Evolutionary conservation across 2,888 invertebrate genomes (phyloP).

Genomic region (Hemicrepidius hirtus): DNA sequence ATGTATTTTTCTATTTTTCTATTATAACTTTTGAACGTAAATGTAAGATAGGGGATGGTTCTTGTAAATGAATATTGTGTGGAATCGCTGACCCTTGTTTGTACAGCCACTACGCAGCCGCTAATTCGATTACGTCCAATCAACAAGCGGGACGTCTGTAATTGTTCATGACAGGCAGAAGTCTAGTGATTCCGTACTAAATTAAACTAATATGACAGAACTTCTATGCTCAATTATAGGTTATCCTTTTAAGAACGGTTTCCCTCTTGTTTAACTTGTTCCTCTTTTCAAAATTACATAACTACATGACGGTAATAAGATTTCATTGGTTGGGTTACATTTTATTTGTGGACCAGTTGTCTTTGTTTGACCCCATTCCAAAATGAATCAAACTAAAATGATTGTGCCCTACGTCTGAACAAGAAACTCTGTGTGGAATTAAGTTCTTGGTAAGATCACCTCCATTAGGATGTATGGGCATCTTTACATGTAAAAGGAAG

Average conservation of each 20-base stretch:
- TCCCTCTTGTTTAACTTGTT: conserved; percentile 23
- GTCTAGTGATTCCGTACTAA: conserved; percentile 67
- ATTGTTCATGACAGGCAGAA: conserved; percentile 69
- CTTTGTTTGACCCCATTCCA: neutral
- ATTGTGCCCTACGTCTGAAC: too few relatives aligned
- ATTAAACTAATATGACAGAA: conserved; percentile 67
- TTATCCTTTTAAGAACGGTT: conserved; percentile 40
- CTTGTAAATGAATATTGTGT: conserved; percentile 50
- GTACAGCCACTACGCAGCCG: conserved; percentile 69
- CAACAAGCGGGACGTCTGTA: conserved; percentile 69
- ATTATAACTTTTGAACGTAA: conserved; percentile 19
- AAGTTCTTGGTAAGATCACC: too few relatives aligned
- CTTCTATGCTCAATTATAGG: conserved; percentile 64
- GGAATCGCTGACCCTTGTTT: conserved; percentile 69
- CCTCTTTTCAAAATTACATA: conserved; percentile 15
- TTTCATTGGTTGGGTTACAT: conserved; percentile 6
- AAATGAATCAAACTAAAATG: too few relatives aligned
- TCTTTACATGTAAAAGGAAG: too few relatives aligned
- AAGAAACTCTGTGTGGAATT: too few relatives aligned
- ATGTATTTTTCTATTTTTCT: too few relatives aligned
- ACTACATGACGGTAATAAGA: conserved; percentile 20
- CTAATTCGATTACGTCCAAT: conserved; percentile 71
- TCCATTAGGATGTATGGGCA: too few relatives aligned
- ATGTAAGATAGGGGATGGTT: conserved; percentile 40
- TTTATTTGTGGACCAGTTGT: neutral